These are phyloP conservation scores for Strigamia maritima DNA, from an alignment of 2,888 invertebrate genomes.

Conservation along the genomic window DNA sequence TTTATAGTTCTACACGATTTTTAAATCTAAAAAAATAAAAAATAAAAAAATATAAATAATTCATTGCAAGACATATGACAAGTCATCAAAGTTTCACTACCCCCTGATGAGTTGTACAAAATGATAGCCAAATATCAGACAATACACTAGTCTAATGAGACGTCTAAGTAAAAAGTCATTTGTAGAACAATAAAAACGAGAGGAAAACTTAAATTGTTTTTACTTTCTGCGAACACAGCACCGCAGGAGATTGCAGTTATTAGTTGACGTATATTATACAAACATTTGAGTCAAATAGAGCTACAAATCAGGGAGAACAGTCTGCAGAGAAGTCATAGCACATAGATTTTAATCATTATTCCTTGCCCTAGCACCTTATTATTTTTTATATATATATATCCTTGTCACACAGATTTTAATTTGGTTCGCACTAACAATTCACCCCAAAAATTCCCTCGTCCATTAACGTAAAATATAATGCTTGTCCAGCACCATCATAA, in stretches of 20 bases:
- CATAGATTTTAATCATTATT: not conserved
- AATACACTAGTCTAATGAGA: not conserved
- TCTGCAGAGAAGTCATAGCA: not conserved
- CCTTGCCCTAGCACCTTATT: not conserved
- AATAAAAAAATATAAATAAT: not conserved
- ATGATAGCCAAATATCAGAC: conserved; percentile 27
- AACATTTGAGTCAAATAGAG: not conserved
- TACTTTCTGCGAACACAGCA: not conserved
- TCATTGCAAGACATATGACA: not conserved
- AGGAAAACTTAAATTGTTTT: not conserved
- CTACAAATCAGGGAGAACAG: conserved; percentile 8
- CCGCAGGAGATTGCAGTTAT: conserved; percentile 2
- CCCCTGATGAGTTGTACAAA: conserved; percentile 5
- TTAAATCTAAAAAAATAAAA: not conserved
- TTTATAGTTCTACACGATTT: no score
- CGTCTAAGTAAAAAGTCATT: conserved; percentile 11
- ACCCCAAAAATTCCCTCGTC: not conserved
- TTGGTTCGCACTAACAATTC: not conserved
- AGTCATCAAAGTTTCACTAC: conserved; percentile 11
- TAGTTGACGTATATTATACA: conserved; percentile 6
- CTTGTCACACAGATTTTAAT: conserved; percentile 4
- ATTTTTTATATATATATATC: not conserved
- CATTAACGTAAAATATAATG: conserved; percentile 22
- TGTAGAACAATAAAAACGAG: not conserved
- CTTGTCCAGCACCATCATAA: conserved; percentile 28